These are phyloP conservation scores for Uria lomvia DNA, from an alignment of 2,113 vertebrate species.

Conservation along the genomic window DNA sequence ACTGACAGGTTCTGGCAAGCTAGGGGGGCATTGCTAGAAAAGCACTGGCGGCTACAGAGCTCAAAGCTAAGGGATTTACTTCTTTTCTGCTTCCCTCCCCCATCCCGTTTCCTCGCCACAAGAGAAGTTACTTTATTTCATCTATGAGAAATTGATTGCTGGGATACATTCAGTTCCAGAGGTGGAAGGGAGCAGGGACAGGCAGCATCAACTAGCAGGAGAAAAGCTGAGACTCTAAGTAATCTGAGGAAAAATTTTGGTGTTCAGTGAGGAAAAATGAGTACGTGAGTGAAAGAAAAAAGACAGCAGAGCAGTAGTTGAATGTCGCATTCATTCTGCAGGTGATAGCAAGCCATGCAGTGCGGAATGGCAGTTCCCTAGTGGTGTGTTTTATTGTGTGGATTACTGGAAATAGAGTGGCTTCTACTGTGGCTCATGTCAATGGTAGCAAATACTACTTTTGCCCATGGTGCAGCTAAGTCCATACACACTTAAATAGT, in stretches of 20 bases:
- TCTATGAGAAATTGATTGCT: neutral
- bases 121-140: neutral
- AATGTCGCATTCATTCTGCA: neutral
- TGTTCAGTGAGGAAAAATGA: neutral
- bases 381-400: neutral
- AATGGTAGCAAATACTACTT: neutral
- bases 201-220: neutral
- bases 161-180: neutral
- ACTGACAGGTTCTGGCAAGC: conserved; percentile 5
- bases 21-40: neutral
- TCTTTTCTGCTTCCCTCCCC: neutral
- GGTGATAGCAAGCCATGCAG: neutral
- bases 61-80: neutral
- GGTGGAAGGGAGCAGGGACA: neutral
- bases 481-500: neutral
- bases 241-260: neutral
- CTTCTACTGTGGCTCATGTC: neutral
- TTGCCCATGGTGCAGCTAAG: neutral
- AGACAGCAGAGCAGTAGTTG: neutral
- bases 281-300: neutral
- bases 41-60: neutral
- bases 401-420: neutral
- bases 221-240: neutral
- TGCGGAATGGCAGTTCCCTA: neutral
- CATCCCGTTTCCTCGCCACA: neutral